phyloP scores from a whole-genome alignment of 2,888 invertebrate species.

The Phorcus lineatus region DNA sequence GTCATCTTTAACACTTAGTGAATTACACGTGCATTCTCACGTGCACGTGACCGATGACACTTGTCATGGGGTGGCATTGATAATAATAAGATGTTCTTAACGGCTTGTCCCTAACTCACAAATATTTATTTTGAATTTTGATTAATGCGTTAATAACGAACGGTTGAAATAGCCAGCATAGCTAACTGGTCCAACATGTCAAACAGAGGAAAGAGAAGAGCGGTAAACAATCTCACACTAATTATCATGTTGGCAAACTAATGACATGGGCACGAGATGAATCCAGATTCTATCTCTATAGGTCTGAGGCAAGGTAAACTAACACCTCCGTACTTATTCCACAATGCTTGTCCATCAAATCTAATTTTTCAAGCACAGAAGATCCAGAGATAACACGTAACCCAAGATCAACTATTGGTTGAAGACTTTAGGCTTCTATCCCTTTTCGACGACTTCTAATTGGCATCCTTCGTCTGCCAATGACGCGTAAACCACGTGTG shows the following conservation, averaged over 20 bases:
- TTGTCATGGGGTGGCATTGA: too few relatives aligned
- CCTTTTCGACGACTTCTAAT: slow-evolving; percentile 5
- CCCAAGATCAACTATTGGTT: slow-evolving; percentile 11
- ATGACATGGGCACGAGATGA: not conserved
- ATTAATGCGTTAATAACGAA: slow-evolving; percentile 6
- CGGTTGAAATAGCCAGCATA: not conserved
- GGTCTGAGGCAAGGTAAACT: not conserved
- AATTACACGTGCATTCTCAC: too few relatives aligned
- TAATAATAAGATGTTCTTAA: not conserved
- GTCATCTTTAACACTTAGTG: too few relatives aligned
- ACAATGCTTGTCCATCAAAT: slow-evolving; percentile 15
- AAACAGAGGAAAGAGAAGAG: not conserved
- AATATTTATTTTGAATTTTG: slow-evolving; percentile 15
- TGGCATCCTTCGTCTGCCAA: slow-evolving; percentile 1
- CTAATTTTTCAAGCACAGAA: slow-evolving; percentile 2
- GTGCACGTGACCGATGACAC: too few relatives aligned
- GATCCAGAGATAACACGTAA: not conserved
- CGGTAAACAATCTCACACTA: not conserved
- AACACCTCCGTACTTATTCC: slow-evolving; percentile 1
- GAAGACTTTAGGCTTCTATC: not conserved
- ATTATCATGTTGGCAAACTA: slow-evolving; percentile 7
- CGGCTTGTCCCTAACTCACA: not conserved
- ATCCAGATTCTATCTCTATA: not conserved
- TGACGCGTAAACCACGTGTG: not conserved
- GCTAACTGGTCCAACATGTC: not conserved